Percentiles rank a stretch among this genome's conserved stretches.
Evolutionary conservation across 2,113 vertebrate genomes (phyloP).

Genomic region (Toxostoma redivivum): DNA sequence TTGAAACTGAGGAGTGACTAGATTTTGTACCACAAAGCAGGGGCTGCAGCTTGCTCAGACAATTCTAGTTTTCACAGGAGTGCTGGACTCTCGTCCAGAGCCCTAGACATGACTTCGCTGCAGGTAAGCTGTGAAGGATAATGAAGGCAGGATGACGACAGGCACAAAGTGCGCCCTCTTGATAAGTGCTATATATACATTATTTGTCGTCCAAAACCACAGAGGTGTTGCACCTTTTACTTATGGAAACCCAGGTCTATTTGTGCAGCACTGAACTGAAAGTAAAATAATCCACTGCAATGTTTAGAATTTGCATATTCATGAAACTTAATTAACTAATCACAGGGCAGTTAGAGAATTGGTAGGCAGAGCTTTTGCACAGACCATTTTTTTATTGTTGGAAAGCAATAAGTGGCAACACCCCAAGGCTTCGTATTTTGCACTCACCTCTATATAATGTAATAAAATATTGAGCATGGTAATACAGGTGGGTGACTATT

Average conservation of each 20-base stretch:
- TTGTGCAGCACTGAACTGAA: neutral
- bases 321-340: constrained; percentile 12
- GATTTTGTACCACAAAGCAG: neutral
- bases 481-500: neutral
- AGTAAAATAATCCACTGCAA: neutral
- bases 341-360: neutral
- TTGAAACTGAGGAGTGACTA: neutral
- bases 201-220: neutral
- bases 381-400: neutral
- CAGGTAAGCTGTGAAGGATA: neutral
- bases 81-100: neutral
- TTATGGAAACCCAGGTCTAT: neutral
- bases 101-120: neutral
- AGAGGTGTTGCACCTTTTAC: neutral
- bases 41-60: neutral
- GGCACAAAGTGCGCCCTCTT: neutral
- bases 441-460: neutral
- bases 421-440: neutral
- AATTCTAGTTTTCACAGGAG: neutral
- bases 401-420: neutral
- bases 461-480: neutral
- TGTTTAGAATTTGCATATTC: constrained; percentile 5
- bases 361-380: neutral
- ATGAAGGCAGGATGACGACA: neutral
- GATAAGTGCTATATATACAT: neutral